A percentile compares a stretch with the other conserved stretches of the same genome.
Evolutionary conservation across 2,113 vertebrate species (phyloP).

Genomic region (Actenoides hombroni): DNA sequence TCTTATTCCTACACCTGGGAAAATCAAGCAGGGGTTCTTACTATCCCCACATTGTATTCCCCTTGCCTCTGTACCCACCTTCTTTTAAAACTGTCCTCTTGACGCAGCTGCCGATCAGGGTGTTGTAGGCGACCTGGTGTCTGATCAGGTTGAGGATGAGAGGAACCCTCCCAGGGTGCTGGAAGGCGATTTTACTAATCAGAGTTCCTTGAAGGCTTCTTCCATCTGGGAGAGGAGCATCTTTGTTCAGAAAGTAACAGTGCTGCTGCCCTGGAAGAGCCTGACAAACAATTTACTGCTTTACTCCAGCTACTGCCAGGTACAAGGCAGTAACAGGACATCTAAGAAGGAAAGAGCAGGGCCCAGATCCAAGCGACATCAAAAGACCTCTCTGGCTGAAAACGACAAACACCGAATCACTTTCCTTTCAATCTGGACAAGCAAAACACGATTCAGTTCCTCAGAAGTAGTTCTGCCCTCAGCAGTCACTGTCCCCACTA

Average conservation of each 20-base stretch:
- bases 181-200: slow-evolving; percentile 92
- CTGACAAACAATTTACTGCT: slow-evolving; percentile 68
- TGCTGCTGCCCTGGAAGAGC: slow-evolving; percentile 96
- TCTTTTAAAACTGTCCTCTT: slow-evolving; percentile 91
- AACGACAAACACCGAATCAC: neutral
- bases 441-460: rapidly evolving
- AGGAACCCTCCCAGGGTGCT: slow-evolving; percentile 92
- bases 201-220: slow-evolving; percentile 89
- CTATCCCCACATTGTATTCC: rapidly evolving
- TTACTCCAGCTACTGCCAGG: neutral
- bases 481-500: too few species aligned
- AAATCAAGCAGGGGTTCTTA: neutral
- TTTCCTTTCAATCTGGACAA: neutral
- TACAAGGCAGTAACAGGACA: neutral
- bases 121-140: slow-evolving; percentile 95
- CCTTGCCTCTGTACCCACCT: slow-evolving; percentile 65
- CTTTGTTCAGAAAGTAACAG: slow-evolving; percentile 96
- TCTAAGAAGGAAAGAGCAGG: neutral
- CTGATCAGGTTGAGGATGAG: slow-evolving; percentile 89
- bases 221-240: slow-evolving; percentile 93
- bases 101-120: slow-evolving; percentile 93
- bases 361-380: neutral
- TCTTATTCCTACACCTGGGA: neutral
- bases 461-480: neutral
- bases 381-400: neutral